Evolutionary conservation across 1,140 invertebrate species (phyloP).

Genomic region (Parapsyche elsis): DNA sequence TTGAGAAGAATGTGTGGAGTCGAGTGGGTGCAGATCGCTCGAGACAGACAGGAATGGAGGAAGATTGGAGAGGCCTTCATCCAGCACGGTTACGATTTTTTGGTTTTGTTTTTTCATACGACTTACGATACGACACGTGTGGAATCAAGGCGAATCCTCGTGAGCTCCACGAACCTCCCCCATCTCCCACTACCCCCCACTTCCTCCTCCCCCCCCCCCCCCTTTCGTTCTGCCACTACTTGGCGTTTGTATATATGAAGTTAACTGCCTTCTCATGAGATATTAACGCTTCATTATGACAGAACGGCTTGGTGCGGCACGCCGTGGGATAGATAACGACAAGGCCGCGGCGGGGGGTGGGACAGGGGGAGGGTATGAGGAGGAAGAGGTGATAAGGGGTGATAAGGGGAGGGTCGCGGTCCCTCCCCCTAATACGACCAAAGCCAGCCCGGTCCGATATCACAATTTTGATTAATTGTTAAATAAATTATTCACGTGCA

Average conservation of each 20-base stretch:
- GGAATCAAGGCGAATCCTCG: too few relatives aligned
- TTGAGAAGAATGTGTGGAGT: too few relatives aligned
- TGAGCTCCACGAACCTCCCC: not conserved
- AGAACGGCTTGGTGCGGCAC: constrained; percentile 32
- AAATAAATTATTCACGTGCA: constrained; percentile 30
- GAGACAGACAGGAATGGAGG: too few relatives aligned
- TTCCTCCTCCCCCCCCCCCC: not conserved
- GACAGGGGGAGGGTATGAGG: not conserved
- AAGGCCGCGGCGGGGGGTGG: constrained; percentile 24
- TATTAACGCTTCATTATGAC: constrained; percentile 47
- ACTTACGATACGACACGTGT: too few relatives aligned
- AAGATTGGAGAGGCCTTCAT: too few relatives aligned
- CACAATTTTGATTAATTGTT: constrained; percentile 43
- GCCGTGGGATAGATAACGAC: constrained; percentile 43
- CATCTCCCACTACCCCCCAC: not conserved
- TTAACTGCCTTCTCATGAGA: constrained; percentile 45
- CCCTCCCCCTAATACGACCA: not conserved
- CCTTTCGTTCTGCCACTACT: not conserved
- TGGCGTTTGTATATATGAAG: constrained; percentile 36
- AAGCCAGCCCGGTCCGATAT: constrained; percentile 35
- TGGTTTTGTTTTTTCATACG: too few relatives aligned
- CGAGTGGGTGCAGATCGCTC: too few relatives aligned
- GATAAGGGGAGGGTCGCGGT: not conserved
- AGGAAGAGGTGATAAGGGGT: too few relatives aligned
- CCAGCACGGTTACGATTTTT: too few relatives aligned